These are phyloP conservation scores for Lamellibrachia columna DNA, from an alignment of 2,888 invertebrate species.

Conservation along the genomic window DNA sequence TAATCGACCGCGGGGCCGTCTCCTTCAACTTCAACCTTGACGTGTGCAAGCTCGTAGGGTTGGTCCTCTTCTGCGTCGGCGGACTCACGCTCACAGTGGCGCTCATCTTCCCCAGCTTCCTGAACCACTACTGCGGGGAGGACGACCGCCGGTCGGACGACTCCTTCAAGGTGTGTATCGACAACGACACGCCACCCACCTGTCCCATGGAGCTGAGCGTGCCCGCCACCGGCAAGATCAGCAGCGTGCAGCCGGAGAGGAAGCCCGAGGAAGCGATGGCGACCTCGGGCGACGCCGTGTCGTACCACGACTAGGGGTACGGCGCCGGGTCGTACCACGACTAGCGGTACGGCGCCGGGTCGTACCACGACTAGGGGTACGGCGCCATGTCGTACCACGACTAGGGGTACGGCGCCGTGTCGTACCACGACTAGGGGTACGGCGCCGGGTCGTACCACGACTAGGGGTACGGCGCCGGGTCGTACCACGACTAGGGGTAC, in stretches of 20 bases:
- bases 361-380: background rate
- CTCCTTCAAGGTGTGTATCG: slow-evolving; percentile 51
- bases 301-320: slow-evolving; percentile 21
- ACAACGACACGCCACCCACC: slow-evolving; percentile 49
- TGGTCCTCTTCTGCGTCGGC: slow-evolving; percentile 68
- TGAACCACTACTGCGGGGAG: slow-evolving; percentile 38
- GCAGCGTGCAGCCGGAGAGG: slow-evolving; percentile 62
- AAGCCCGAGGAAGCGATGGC: slow-evolving; percentile 51
- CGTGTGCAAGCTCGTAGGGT: slow-evolving; percentile 67
- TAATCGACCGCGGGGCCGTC: slow-evolving; percentile 65
- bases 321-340: background rate
- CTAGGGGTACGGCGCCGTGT: background rate
- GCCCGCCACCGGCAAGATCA: slow-evolving; percentile 59
- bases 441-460: background rate
- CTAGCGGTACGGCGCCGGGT: background rate
- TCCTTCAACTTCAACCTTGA: slow-evolving; percentile 67
- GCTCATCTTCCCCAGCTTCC: slow-evolving; percentile 67
- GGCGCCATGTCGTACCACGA: background rate
- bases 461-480: background rate
- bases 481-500: background rate
- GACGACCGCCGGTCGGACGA: slow-evolving; percentile 27
- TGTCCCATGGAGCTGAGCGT: slow-evolving; percentile 61
- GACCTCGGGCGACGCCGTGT: slow-evolving; percentile 47
- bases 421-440: background rate
- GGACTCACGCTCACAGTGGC: slow-evolving; percentile 67